phyloP scores from a whole-genome alignment of 2,113 vertebrate genomes.

The Pterophyllum scalare region DNA sequence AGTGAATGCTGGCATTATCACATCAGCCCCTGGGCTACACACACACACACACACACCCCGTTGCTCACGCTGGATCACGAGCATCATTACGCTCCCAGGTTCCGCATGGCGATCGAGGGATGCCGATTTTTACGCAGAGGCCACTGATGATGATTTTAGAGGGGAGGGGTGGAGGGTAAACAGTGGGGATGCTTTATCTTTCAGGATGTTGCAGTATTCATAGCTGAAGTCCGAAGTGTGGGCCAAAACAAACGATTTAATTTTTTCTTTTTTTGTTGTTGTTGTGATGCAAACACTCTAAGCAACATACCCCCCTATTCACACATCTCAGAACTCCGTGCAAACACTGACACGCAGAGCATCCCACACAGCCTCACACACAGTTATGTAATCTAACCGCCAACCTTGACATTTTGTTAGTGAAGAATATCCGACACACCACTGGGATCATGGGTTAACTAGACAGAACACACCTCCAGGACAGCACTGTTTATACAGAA shows the following conservation, averaged over 20 bases:
- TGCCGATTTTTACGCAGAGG: constrained; percentile 56
- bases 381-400: constrained; percentile 65
- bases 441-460: constrained; percentile 54
- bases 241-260: constrained; percentile 10
- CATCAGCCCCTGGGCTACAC: constrained; percentile 31
- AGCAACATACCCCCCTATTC: constrained; percentile 17
- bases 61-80: constrained; percentile 32
- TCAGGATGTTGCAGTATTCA: constrained; percentile 17
- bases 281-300: constrained; percentile 5
- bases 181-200: neutral
- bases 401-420: constrained; percentile 67
- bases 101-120: constrained; percentile 40
- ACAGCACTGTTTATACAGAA: neutral
- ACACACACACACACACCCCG: constrained; percentile 8
- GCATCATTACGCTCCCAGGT: constrained; percentile 34
- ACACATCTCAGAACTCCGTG: constrained; percentile 54
- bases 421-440: constrained; percentile 56
- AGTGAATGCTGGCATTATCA: constrained; percentile 37
- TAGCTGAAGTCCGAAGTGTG: constrained; percentile 13
- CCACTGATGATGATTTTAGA: constrained; percentile 19
- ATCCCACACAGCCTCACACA: constrained; percentile 45
- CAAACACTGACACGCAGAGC: constrained; percentile 44
- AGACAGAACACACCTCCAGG: constrained; percentile 7
- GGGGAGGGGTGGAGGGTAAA: neutral
- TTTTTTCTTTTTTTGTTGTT: constrained; percentile 6